Conservation (phyloP, 1,140 invertebrate species). For the Megalonaias nervosa region DNA sequence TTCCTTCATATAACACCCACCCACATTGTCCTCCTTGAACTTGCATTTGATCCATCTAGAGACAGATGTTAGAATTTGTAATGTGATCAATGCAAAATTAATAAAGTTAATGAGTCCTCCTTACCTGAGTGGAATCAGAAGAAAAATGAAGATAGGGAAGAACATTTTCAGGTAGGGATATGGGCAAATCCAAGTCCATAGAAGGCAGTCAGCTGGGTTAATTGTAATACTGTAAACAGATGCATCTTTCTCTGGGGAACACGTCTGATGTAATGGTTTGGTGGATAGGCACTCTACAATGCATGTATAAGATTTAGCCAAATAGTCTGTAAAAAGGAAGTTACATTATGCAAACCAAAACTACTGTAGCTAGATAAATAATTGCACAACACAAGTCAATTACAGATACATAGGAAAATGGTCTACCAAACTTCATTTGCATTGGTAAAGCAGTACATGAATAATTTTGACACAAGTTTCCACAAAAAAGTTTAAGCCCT, state of each 20-base stretch:
- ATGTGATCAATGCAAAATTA: too few species aligned
- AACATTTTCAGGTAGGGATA: conserved; percentile 79
- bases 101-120: conserved; percentile 2
- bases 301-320: background rate
- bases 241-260: conserved; percentile 81
- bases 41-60: background rate
- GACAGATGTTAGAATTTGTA: background rate
- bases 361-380: too few species aligned
- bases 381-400: too few species aligned
- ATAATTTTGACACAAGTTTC: too few species aligned
- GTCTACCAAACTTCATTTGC: too few species aligned
- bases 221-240: conserved; percentile 77
- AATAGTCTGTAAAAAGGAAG: too few species aligned
- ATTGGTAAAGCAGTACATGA: too few species aligned
- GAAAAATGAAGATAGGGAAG: conserved; percentile 79
- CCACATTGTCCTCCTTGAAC: background rate
- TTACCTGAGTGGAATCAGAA: conserved; percentile 78
- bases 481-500: too few species aligned
- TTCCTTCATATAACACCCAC: too few species aligned
- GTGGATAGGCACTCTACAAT: conserved; percentile 78
- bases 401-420: too few species aligned
- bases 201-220: conserved; percentile 76
- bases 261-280: conserved; percentile 79
- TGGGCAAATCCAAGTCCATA: conserved; percentile 79
- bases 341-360: too few species aligned